A percentile compares a stretch with the other conserved stretches of the same genome.
Evolutionary conservation across 1,140 invertebrate genomes (phyloP).

Genomic region (Diorhabda elongata): DNA sequence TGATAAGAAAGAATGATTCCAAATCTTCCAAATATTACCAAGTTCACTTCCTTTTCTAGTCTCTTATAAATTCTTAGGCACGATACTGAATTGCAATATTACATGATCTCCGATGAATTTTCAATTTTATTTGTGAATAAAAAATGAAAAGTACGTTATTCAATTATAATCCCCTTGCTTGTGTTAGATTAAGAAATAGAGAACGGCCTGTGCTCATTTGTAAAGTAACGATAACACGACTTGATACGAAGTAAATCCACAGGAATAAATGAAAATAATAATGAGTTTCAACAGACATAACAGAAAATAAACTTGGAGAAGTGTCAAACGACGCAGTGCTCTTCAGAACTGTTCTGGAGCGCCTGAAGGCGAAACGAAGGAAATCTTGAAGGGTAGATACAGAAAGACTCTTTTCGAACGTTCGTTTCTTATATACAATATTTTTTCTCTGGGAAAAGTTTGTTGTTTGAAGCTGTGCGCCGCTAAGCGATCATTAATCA

Average conservation of each 20-base stretch:
- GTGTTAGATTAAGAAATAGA: not conserved
- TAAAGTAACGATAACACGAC: not conserved
- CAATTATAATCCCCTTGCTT: not conserved
- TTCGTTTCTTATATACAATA: constrained; percentile 55
- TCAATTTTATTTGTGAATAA: not conserved
- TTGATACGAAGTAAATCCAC: constrained; percentile 6
- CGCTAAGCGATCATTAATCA: constrained; percentile 59
- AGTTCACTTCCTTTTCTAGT: too few species aligned
- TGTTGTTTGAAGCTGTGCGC: constrained; percentile 59
- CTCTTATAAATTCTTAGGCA: too few species aligned
- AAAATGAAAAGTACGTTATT: not conserved
- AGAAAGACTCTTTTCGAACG: constrained; percentile 45
- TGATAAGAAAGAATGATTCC: too few species aligned
- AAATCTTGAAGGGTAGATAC: constrained; percentile 48
- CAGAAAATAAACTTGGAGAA: constrained; percentile 28
- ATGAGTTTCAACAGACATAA: constrained; percentile 27
- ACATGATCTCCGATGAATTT: not conserved
- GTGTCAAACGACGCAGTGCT: constrained; percentile 26
- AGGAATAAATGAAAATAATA: constrained; percentile 26
- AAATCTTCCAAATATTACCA: too few species aligned
- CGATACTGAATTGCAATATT: not conserved
- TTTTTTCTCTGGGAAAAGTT: constrained; percentile 61
- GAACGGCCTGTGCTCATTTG: not conserved
- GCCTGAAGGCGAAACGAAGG: constrained; percentile 24
- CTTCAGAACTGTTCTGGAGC: constrained; percentile 11